Conservation (phyloP, 2,888 invertebrate genomes). For the Priocnemis perturbator region DNA sequence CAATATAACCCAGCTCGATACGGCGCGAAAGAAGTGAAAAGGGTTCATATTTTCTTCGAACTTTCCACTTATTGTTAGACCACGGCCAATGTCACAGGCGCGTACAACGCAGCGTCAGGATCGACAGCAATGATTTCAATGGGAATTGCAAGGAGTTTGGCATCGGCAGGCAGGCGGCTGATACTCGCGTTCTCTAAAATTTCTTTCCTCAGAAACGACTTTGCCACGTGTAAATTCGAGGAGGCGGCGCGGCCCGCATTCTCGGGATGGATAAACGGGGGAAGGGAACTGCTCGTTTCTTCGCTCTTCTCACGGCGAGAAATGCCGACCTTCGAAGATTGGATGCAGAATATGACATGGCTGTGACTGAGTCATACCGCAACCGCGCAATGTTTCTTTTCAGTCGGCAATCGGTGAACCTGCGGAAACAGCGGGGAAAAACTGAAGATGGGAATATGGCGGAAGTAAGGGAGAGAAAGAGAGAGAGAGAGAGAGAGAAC, state of each 20-base stretch:
- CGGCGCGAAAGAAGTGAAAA: too few relatives aligned
- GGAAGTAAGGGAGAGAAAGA: background rate
- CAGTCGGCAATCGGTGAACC: background rate
- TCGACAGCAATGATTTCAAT: too few relatives aligned
- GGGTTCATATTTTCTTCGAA: too few relatives aligned
- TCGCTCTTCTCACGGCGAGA: too few relatives aligned
- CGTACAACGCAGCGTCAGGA: too few relatives aligned
- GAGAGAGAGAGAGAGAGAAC: background rate
- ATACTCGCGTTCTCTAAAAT: conserved; percentile 21
- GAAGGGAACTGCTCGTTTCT: too few relatives aligned
- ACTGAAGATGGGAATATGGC: conserved; percentile 19
- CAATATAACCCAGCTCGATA: too few relatives aligned
- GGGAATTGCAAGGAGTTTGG: too few relatives aligned
- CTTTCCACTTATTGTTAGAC: too few relatives aligned
- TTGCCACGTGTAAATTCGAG: conserved; percentile 37
- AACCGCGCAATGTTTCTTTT: conserved; percentile 20
- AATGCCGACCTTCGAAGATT: too few relatives aligned
- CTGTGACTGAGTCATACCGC: background rate
- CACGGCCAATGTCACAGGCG: too few relatives aligned
- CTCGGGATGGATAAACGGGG: too few relatives aligned
- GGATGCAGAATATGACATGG: background rate
- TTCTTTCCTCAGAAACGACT: conserved; percentile 42
- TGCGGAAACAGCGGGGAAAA: background rate
- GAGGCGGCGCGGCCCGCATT: conserved; percentile 29
- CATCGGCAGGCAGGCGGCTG: background rate